These are phyloP conservation scores for Girardia tigrina DNA, from an alignment of 2,888 invertebrate genomes.

Conservation along the genomic window DNA sequence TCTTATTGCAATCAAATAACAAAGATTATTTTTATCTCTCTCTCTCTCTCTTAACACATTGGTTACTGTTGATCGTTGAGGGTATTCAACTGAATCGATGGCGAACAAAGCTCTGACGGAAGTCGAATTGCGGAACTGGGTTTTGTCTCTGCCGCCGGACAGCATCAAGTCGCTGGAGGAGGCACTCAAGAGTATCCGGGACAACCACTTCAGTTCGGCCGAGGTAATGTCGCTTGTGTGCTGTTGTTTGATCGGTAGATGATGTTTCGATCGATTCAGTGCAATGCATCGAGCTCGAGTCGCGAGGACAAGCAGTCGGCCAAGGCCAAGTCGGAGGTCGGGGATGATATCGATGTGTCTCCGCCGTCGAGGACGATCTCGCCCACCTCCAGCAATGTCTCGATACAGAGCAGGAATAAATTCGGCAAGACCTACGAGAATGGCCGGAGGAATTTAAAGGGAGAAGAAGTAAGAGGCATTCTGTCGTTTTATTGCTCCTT, in stretches of 20 bases:
- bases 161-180: constrained; percentile 29
- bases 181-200: constrained; percentile 7
- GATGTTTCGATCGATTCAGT: background rate
- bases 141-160: constrained; percentile 25
- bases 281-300: background rate
- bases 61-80: too few relatives aligned
- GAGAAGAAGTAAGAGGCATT: constrained; percentile 17
- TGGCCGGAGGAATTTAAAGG: constrained; percentile 27
- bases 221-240: background rate
- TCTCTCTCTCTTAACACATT: too few relatives aligned
- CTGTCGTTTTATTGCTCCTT: too few relatives aligned
- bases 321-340: background rate
- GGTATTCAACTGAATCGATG: too few relatives aligned
- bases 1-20: too few relatives aligned
- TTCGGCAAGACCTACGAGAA: constrained; percentile 28
- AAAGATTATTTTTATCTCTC: too few relatives aligned
- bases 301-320: background rate
- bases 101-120: background rate
- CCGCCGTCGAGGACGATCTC: background rate
- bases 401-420: constrained; percentile 1
- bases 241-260: background rate
- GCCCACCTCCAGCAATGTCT: constrained; percentile 10
- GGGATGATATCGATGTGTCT: constrained; percentile 6
- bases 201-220: background rate
- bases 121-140: background rate